phyloP scores from a whole-genome alignment of 2,888 invertebrate genomes.

The Andrena trimmerana region DNA sequence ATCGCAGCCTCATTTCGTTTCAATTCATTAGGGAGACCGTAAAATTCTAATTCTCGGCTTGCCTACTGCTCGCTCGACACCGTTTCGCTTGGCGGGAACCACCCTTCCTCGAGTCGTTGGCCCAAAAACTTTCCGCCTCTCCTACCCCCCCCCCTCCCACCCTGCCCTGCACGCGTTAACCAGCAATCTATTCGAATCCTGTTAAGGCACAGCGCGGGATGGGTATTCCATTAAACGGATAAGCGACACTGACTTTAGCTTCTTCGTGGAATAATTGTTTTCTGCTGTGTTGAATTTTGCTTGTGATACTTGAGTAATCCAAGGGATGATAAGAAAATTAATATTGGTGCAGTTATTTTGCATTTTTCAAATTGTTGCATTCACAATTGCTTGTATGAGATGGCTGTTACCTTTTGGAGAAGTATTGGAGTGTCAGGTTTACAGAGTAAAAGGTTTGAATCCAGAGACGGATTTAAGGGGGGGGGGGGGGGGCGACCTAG shows the following conservation, averaged over 20 bases:
- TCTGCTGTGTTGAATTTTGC: no score
- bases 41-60: slow-evolving; percentile 69
- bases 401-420: no score
- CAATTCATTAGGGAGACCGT: slow-evolving; percentile 73
- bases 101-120: slow-evolving; percentile 50
- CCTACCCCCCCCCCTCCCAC: not conserved
- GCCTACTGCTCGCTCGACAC: slow-evolving; percentile 63
- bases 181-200: slow-evolving; percentile 54
- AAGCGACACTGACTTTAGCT: not conserved
- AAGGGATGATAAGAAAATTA: no score
- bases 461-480: no score
- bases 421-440: no score
- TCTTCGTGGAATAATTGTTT: no score
- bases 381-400: no score
- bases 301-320: no score
- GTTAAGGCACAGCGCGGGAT: slow-evolving; percentile 46
- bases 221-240: slow-evolving; percentile 25
- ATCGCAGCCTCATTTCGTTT: slow-evolving; percentile 70
- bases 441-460: no score
- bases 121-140: slow-evolving; percentile 62
- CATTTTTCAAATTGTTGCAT: no score
- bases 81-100: slow-evolving; percentile 58
- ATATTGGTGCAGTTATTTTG: no score
- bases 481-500: no score
- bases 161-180: slow-evolving; percentile 35